A percentile compares a stretch with the other conserved stretches of the same genome.
These are phyloP conservation scores for Tachina fera DNA, from an alignment of 2,888 invertebrate genomes.

Conservation along the genomic window DNA sequence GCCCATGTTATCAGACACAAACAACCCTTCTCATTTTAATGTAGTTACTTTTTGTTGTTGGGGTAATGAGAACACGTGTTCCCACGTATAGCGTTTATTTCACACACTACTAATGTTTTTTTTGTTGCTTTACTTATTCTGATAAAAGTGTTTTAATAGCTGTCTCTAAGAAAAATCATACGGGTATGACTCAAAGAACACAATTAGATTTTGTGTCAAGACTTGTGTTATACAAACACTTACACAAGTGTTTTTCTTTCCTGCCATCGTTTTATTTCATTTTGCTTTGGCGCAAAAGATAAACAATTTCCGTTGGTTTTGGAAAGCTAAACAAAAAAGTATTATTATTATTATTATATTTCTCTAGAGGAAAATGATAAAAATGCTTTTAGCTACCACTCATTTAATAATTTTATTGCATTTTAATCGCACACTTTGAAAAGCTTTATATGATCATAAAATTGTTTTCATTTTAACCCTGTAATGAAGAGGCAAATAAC, in stretches of 20 bases:
- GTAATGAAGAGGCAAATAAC: background rate
- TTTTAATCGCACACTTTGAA: conserved; percentile 72
- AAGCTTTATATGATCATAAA: conserved; percentile 59
- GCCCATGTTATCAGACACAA: conserved; percentile 48
- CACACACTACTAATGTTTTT: conserved; percentile 12
- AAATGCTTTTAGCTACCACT: conserved; percentile 70
- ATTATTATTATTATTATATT: conserved; percentile 27
- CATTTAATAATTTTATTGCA: conserved; percentile 73
- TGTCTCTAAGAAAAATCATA: conserved; percentile 66
- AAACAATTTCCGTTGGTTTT: conserved; percentile 59
- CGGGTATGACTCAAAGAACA: background rate
- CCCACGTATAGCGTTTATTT: conserved; percentile 39
- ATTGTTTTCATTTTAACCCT: conserved; percentile 44
- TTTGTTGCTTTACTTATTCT: conserved; percentile 30
- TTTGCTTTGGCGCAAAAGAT: conserved; percentile 58
- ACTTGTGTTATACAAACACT: conserved; percentile 45
- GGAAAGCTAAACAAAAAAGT: conserved; percentile 13
- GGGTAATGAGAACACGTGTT: conserved; percentile 56
- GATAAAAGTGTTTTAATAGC: conserved; percentile 69
- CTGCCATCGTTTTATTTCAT: conserved; percentile 22
- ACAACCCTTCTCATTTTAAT: conserved; percentile 36
- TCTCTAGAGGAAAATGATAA: conserved; percentile 60
- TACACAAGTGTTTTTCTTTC: conserved; percentile 47
- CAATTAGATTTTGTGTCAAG: conserved; percentile 54
- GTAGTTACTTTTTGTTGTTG: background rate